Percentiles rank a stretch among this genome's conserved stretches.
phyloP scores from a whole-genome alignment of 2,888 invertebrate genomes.

The Margaritifera margaritifera region DNA sequence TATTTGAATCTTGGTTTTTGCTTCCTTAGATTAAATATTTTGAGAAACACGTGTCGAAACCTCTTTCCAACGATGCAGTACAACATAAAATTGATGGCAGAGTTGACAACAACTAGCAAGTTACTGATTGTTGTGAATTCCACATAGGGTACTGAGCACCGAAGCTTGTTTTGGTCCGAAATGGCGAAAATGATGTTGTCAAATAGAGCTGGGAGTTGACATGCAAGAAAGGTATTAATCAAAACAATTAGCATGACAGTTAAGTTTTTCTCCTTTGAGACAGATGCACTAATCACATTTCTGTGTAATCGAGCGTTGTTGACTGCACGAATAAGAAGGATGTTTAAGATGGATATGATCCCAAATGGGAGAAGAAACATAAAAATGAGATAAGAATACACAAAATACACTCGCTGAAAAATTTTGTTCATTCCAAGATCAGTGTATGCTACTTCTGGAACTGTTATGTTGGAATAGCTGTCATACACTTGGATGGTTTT shows the following conservation, averaged over 20 bases:
- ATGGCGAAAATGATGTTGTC: constrained; percentile 68
- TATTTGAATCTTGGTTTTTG: constrained; percentile 40
- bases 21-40: constrained; percentile 38
- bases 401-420: constrained; percentile 66
- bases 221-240: constrained; percentile 94
- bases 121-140: constrained; percentile 59
- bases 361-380: constrained; percentile 69
- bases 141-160: constrained; percentile 50
- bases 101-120: constrained; percentile 65
- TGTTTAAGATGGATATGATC: constrained; percentile 64
- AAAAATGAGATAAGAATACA: constrained; percentile 65
- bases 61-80: constrained; percentile 68
- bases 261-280: constrained; percentile 87
- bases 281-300: constrained; percentile 50
- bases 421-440: constrained; percentile 57
- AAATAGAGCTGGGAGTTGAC: constrained; percentile 78
- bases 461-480: constrained; percentile 40
- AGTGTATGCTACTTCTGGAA: constrained; percentile 44
- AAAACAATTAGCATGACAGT: constrained; percentile 96
- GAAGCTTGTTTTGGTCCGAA: constrained; percentile 37
- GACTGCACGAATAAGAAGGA: constrained; percentile 66
- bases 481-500: constrained; percentile 37
- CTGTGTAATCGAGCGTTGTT: constrained; percentile 52
- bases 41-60: constrained; percentile 57
- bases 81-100: constrained; percentile 67